phyloP scores from a whole-genome alignment of 2,888 invertebrate genomes.

The Microplitis manilae region DNA sequence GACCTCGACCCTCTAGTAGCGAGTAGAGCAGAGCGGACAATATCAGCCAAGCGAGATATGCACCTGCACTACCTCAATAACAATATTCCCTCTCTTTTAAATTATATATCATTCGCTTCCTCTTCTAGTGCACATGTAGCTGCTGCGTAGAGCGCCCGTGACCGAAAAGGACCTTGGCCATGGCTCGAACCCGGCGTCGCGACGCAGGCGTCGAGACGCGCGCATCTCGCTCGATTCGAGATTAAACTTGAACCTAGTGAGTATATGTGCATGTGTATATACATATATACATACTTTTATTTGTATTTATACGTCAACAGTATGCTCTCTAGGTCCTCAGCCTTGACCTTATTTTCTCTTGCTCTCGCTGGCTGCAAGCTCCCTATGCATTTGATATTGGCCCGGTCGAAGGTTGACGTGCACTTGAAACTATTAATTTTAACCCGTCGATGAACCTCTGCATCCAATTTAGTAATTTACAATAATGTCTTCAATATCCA shows the following conservation, averaged over 20 bases:
- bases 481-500: background rate
- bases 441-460: constrained; percentile 37
- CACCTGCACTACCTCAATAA: constrained; percentile 33
- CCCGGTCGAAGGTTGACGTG: constrained; percentile 47
- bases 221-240: constrained; percentile 55
- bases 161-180: constrained; percentile 69
- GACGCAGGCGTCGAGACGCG: constrained; percentile 63
- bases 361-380: constrained; percentile 55
- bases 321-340: constrained; percentile 47
- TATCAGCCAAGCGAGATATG: background rate
- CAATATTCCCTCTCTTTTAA: constrained; percentile 12
- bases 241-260: constrained; percentile 20
- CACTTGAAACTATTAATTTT: constrained; percentile 44
- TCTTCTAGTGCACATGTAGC: background rate
- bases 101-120: constrained; percentile 13
- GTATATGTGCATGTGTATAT: constrained; percentile 10
- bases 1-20: background rate
- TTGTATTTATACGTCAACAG: constrained; percentile 38
- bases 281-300: constrained; percentile 25
- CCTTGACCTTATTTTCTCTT: constrained; percentile 64
- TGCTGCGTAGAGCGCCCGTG: constrained; percentile 59
- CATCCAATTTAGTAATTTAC: constrained; percentile 18
- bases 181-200: constrained; percentile 61
- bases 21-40: background rate
- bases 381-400: constrained; percentile 44